Conservation (phyloP, 64 coral and sea anemone species). For the Anthopleura sola region DNA sequence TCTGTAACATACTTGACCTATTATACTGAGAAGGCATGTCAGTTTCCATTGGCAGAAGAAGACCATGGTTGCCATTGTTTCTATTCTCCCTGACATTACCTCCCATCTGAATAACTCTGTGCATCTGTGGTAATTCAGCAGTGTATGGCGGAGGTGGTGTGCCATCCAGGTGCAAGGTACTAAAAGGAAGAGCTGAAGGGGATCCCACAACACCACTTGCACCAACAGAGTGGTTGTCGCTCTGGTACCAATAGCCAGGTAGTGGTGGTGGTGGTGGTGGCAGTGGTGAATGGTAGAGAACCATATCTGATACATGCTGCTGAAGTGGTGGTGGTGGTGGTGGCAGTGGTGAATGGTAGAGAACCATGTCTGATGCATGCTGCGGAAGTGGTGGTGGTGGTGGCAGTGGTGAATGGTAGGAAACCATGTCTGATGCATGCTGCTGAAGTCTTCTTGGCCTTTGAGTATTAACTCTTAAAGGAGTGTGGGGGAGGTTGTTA, state of each 20-base stretch:
- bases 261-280: background rate
- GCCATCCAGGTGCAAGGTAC: slow-evolving; percentile 27
- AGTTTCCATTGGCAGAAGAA: background rate
- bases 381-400: background rate
- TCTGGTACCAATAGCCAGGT: slow-evolving; percentile 9
- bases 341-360: background rate
- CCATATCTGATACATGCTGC: slow-evolving; percentile 15
- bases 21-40: background rate
- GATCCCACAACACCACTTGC: slow-evolving; percentile 13
- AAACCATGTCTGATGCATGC: background rate
- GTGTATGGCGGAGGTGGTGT: slow-evolving; percentile 77
- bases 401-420: background rate
- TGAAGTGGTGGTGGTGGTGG: background rate
- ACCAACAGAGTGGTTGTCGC: slow-evolving; percentile 6
- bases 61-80: background rate
- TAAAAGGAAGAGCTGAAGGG: slow-evolving; percentile 42
- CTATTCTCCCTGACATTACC: background rate
- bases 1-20: background rate
- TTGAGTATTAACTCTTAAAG: slow-evolving; percentile 11
- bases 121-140: slow-evolving; percentile 33
- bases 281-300: background rate
- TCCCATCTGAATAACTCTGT: slow-evolving; percentile 50
- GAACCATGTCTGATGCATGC: slow-evolving; percentile 15
- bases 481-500: slow-evolving; percentile 20
- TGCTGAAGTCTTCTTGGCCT: slow-evolving; percentile 19